Base-by-base conservation (phyloP, 2,888 invertebrate species). In the Aphelenchoides bicaudatus region DNA sequence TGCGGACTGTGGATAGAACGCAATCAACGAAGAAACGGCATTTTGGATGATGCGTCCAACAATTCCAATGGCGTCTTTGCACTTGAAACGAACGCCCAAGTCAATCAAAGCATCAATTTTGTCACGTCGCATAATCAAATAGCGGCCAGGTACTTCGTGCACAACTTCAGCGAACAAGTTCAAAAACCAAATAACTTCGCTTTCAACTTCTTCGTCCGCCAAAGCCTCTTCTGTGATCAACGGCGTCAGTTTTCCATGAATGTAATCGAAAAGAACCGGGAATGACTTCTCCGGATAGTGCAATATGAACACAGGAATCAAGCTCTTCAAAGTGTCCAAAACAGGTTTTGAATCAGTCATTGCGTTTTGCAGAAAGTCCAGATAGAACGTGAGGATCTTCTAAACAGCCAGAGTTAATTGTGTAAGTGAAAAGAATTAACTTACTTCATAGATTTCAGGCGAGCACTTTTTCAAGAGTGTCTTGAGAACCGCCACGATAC, bases 301-400 rank as follows among this genome's bases (percentile, higher is more conserved):
- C 60, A 69, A 30, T 37, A 66, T 28, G 21, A 53, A 38, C n/a
- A 53, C 21, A 6, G 51, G 19, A 2, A 57, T 23, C 34, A 70
- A 30, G 8, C 46, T 39, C 16, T 39, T 39, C 21, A 63, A 34
- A 6, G 59, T 53, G 31, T 63, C 63, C 61, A 67, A 39, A 1
- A 58, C 59, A 8, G 61, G 59, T 21, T 48, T 47, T 27, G 63
- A 53, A 31, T 59, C 72, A 66, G 69, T 83, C 83, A 79, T 81
- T 28, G 86, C 85, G 28, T 86, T 85, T 53, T 86, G 86, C 0
- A 83, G 75, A 79, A 89, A 91, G 8, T 85, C 81, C 64, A 86
- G 86, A 30, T 91, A 83, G 79, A 89, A 89, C 66, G 86, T 84
- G 47, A 91, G 79, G 0, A 89, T 89, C 63, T 86, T 78, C 83